Conservation (phyloP, 2,888 invertebrate species). For the Ptilodon capucinus region DNA sequence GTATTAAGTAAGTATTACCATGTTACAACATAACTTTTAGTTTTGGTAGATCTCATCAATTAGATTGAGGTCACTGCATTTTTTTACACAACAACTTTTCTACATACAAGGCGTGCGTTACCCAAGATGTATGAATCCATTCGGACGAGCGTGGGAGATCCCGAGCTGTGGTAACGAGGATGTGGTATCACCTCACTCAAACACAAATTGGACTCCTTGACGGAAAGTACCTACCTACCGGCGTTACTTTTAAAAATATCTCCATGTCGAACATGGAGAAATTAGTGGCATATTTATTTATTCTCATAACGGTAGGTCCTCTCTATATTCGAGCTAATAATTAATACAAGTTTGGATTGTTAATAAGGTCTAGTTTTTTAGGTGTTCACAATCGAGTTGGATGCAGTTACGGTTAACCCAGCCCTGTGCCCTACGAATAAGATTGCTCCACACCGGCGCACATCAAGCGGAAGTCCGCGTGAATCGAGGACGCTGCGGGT, state of each 20-base stretch:
- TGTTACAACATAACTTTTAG: background rate
- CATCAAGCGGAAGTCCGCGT: conserved; percentile 34
- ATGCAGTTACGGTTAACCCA: conserved; percentile 61
- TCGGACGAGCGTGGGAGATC: conserved; percentile 62
- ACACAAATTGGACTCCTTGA: conserved; percentile 46
- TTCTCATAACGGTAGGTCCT: conserved; percentile 19
- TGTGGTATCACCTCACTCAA: conserved; percentile 49
- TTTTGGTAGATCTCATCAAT: background rate
- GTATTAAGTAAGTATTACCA: background rate
- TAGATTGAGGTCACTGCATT: conserved; percentile 17
- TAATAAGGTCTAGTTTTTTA: conserved; percentile 23
- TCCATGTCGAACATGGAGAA: background rate
- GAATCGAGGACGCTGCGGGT: conserved; percentile 60
- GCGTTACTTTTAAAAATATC: background rate
- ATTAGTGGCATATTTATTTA: conserved; percentile 10
- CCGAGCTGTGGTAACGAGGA: conserved; percentile 51
- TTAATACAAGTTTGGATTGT: background rate
- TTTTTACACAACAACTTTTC: conserved; percentile 7
- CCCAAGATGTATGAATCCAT: conserved; percentile 55
- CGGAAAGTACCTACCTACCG: conserved; percentile 34
- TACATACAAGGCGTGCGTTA: conserved; percentile 55
- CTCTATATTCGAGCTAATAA: background rate
- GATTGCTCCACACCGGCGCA: conserved; percentile 64
- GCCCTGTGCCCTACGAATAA: conserved; percentile 71
- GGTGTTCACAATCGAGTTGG: conserved; percentile 41